Percentiles rank a stretch among this genome's conserved stretches.
phyloP scores from a whole-genome alignment of 2,797 vertebrate genomes.

The Saxicola maurus region DNA sequence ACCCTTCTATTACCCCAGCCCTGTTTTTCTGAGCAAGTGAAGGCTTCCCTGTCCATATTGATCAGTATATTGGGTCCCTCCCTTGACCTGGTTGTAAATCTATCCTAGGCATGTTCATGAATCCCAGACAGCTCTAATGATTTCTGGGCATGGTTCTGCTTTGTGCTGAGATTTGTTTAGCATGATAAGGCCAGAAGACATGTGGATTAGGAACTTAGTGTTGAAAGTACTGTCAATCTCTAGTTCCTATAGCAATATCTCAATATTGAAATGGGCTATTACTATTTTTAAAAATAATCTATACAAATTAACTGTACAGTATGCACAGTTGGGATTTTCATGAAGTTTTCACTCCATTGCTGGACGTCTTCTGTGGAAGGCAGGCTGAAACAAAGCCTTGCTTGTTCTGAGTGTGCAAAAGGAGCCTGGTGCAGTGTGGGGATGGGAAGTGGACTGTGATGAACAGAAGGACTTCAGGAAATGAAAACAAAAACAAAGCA shows the following conservation, averaged over 20 bases:
- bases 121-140: neutral
- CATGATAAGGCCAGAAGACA: neutral
- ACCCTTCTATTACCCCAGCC: accelerated
- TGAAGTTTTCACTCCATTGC: neutral
- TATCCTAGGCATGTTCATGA: neutral
- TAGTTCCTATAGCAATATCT: neutral
- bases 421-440: neutral
- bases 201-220: neutral
- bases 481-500: conserved; percentile 3
- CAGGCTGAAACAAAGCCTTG: neutral
- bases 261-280: neutral
- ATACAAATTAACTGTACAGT: neutral
- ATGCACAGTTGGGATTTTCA: neutral
- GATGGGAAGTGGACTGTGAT: neutral
- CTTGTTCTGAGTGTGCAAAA: neutral
- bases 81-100: neutral
- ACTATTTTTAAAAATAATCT: neutral
- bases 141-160: neutral
- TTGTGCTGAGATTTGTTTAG: neutral
- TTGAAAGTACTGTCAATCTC: neutral
- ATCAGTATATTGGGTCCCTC: neutral
- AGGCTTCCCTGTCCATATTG: neutral
- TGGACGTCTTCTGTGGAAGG: neutral
- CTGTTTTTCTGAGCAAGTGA: neutral
- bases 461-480: conserved; percentile 1